Conservation (phyloP, 2,888 invertebrate genomes). For the Steromphala cineraria region DNA sequence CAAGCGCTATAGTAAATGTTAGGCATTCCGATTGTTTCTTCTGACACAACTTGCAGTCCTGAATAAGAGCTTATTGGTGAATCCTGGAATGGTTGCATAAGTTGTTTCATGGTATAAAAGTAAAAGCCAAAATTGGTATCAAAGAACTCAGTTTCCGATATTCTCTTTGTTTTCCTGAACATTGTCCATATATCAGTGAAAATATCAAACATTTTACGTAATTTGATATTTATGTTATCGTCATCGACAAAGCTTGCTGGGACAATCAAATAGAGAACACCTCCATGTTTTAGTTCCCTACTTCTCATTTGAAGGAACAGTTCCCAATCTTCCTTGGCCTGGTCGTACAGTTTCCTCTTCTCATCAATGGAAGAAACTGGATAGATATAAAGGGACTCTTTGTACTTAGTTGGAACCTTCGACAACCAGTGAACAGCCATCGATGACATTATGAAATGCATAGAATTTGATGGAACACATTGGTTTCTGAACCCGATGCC, state of each 20-base stretch:
- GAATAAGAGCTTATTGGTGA: too few species aligned
- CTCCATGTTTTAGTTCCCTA: not conserved
- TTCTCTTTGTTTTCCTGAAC: too few species aligned
- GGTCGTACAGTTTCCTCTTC: not conserved
- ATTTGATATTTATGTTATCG: too few species aligned
- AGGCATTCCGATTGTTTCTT: too few species aligned
- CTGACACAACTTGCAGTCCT: too few species aligned
- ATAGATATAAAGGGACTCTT: not conserved
- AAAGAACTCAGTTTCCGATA: too few species aligned
- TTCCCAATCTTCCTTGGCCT: not conserved
- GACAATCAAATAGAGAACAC: not conserved
- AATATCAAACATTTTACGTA: too few species aligned
- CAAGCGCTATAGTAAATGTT: too few species aligned
- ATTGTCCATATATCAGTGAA: too few species aligned
- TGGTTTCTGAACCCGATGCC: not conserved
- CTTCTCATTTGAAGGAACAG: not conserved
- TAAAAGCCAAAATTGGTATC: too few species aligned
- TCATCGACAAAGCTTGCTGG: not conserved
- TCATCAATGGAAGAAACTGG: not conserved
- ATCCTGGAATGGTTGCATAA: too few species aligned
- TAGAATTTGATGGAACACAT: not conserved
- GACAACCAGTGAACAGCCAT: not conserved
- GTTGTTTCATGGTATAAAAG: too few species aligned
- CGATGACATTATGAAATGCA: not conserved
- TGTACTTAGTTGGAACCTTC: not conserved